Percentiles rank a stretch among this genome's conserved stretches.
Conservation (phyloP, 2,888 invertebrate genomes). For the Diplazon laetatorius region DNA sequence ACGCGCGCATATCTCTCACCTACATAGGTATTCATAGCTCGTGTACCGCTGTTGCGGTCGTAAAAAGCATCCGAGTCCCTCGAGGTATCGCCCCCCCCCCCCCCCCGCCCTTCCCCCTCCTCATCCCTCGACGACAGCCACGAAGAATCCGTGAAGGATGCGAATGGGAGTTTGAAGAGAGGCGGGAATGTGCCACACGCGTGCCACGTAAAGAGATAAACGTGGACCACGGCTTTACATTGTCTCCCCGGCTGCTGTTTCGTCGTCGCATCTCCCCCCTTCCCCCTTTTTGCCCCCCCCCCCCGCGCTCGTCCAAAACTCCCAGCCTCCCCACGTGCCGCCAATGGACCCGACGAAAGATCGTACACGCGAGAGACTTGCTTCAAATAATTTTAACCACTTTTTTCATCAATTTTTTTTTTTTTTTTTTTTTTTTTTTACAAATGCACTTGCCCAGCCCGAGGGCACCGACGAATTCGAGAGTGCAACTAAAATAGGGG, state of each 20-base stretch:
- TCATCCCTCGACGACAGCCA: conserved; percentile 6
- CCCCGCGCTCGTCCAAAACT: too few species aligned
- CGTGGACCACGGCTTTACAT: conserved; percentile 57
- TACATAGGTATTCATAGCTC: background rate
- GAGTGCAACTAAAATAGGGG: conserved; percentile 20
- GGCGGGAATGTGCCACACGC: conserved; percentile 52
- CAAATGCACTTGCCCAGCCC: conserved; percentile 28
- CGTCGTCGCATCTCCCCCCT: conserved; percentile 2
- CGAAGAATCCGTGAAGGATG: conserved; percentile 1
- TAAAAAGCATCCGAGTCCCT: conserved; percentile 45
- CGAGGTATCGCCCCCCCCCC: too few species aligned
- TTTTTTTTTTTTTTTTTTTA: conserved; percentile 67
- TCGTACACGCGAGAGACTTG: conserved; percentile 58
- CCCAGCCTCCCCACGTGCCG: too few species aligned
- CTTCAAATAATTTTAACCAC: conserved; percentile 77
- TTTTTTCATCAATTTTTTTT: too few species aligned
- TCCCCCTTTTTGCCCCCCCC: too few species aligned
- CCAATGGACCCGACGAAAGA: too few species aligned
- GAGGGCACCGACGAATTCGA: conserved; percentile 21
- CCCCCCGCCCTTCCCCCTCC: too few species aligned
- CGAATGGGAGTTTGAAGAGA: conserved; percentile 65
- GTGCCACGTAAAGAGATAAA: conserved; percentile 32
- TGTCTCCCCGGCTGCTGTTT: conserved; percentile 65
- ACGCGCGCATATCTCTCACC: background rate
- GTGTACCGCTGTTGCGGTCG: conserved; percentile 17